Evolutionary conservation across 53 echinoderm and acorn worm species (phyloP).

Genomic region (Antedon mediterranea): DNA sequence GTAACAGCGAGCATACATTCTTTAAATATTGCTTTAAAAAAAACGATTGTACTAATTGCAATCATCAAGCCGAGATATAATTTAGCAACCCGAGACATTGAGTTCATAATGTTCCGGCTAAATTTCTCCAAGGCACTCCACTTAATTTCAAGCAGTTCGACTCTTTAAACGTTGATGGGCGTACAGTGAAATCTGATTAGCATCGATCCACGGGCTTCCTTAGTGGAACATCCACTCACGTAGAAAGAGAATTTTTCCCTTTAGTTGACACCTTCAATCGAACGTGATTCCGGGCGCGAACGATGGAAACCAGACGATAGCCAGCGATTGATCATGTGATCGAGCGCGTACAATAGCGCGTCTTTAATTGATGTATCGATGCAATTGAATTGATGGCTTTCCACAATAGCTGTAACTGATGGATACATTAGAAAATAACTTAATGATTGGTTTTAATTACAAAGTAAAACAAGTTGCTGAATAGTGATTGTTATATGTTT

Average conservation of each 20-base stretch:
- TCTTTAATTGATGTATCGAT: not conserved
- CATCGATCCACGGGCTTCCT: not conserved
- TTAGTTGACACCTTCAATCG: not conserved
- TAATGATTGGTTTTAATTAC: not conserved
- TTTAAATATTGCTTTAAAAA: not conserved
- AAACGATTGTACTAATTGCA: not conserved
- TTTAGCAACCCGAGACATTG: not conserved
- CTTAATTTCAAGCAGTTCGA: not conserved
- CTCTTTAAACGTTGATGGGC: slow-evolving; percentile 1
- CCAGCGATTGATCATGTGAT: not conserved
- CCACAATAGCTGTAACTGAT: not conserved
- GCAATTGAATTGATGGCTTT: not conserved
- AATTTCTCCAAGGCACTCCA: not conserved
- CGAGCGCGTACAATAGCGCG: not conserved
- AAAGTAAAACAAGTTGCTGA: not conserved
- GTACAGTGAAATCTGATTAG: not conserved
- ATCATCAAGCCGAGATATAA: not conserved
- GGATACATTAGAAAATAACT: not conserved
- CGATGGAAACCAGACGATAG: not conserved
- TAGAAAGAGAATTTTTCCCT: not conserved
- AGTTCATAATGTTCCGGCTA: not conserved
- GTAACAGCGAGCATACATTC: not conserved
- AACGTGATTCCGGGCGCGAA: not conserved
- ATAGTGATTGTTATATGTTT: not conserved
- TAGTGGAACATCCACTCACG: not conserved